A percentile compares a stretch with the other conserved stretches of the same genome.
Conservation (phyloP, 2,888 invertebrate species). For the Hartigia nigra region DNA sequence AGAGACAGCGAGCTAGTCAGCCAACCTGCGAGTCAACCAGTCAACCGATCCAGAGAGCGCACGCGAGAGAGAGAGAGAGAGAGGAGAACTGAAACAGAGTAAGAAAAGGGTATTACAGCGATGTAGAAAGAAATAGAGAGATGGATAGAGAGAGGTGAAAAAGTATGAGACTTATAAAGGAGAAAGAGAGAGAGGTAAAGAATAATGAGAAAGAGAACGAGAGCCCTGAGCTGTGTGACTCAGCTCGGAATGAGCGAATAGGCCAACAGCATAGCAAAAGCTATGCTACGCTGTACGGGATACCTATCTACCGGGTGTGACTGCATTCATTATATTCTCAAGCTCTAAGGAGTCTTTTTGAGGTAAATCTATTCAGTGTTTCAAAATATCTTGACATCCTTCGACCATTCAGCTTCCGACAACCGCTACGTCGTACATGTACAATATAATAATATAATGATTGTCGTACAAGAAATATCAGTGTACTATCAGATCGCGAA, state of each 20-base stretch:
- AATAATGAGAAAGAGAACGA: neutral
- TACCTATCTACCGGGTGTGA: conserved; percentile 30
- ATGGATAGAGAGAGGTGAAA: conserved; percentile 19
- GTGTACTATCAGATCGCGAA: neutral
- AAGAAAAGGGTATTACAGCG: conserved; percentile 5
- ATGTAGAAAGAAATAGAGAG: conserved; percentile 23
- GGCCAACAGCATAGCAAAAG: conserved; percentile 48
- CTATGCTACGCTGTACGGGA: conserved; percentile 34
- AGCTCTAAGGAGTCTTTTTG: neutral
- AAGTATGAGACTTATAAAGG: conserved; percentile 3
- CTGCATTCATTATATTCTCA: neutral
- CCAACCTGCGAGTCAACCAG: conserved; percentile 41
- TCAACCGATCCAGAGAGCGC: conserved; percentile 31
- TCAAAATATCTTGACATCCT: neutral
- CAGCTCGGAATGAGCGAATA: conserved; percentile 54
- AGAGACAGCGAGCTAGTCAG: conserved; percentile 43
- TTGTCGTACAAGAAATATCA: neutral
- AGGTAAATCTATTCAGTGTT: neutral
- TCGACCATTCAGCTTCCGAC: neutral
- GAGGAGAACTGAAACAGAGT: conserved; percentile 13
- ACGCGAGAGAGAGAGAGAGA: too few relatives aligned
- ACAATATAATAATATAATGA: neutral
- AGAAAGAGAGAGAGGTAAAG: conserved; percentile 22
- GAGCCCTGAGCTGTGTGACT: conserved; percentile 46
- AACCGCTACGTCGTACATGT: neutral